Conservation (phyloP, 2,113 vertebrate genomes). For the Rhinichthys klamathensis region DNA sequence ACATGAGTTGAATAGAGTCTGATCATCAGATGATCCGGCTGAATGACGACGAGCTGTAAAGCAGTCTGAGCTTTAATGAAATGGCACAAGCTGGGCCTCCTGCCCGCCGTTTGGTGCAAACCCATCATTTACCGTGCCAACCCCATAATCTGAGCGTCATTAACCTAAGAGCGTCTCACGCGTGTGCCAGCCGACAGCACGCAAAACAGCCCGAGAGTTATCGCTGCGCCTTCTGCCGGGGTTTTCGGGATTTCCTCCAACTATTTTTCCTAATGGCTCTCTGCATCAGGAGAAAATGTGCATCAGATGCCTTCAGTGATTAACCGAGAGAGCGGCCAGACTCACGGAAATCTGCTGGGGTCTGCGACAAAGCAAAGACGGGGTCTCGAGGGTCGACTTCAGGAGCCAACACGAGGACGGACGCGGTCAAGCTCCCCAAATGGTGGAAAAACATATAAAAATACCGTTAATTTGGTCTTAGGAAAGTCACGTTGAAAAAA, state of each 20-base stretch:
- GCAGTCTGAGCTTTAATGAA: conserved; percentile 28
- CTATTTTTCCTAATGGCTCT: not conserved
- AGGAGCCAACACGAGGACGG: not conserved
- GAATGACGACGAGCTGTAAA: not conserved
- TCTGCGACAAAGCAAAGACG: not conserved
- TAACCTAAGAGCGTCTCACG: conserved; percentile 10
- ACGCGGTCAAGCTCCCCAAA: not conserved
- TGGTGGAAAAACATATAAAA: no score
- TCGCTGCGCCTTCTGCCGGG: not conserved
- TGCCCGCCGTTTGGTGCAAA: conserved; percentile 36
- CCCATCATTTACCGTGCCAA: not conserved
- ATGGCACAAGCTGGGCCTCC: conserved; percentile 16
- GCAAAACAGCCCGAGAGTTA: conserved; percentile 19
- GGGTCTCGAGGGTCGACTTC: not conserved
- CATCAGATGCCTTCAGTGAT: not conserved
- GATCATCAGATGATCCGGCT: not conserved
- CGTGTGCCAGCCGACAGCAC: not conserved
- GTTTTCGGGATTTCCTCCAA: conserved; percentile 7
- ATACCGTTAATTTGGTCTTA: no score
- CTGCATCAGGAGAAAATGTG: not conserved
- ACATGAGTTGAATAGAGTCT: not conserved
- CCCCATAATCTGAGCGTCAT: conserved; percentile 23
- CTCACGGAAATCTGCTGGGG: not conserved
- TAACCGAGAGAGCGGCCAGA: not conserved
- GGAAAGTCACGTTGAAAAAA: no score